Base-by-base conservation (phyloP, 2,113 vertebrate species). In the Silurus asotus region DNA sequence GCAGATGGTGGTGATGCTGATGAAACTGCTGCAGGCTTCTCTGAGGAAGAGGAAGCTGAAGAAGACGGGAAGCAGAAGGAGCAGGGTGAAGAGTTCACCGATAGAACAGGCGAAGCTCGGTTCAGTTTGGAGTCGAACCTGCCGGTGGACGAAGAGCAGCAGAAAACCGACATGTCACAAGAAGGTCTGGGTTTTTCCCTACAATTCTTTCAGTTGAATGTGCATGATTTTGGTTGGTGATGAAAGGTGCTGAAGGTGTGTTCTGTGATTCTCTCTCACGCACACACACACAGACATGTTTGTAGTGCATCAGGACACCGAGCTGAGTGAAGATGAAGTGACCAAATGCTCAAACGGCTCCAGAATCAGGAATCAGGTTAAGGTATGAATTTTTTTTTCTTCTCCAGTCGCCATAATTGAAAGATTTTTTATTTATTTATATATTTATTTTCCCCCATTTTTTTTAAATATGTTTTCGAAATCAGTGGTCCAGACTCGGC, bases 41-140 rank as follows among this genome's bases (percentile, higher is more conserved):
- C 64, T 8, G 80, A 87, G 5, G 86, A 85, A 19, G 88, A 69
- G 8, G 59, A 78, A n/a, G 37, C 45, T 23, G 82, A 20, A n/a
- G 58, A 23, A 28, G 82, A 6, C 84, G 83, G 5, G 85, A 77
- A 4, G 59, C 25, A 8, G 87, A 37, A 78, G 64, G 89, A 11
- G 87, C 37, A 13, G 49, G 82, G 65, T 87, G 49, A 93, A 37
- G 95, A 97, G 86, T 99, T 99, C 51, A 94, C 95, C 56, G 98
- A 99, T 89, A 91, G 93, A 28, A 95, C 96, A 85, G 93, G 96
- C 0, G 98, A 99, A 92, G 93, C 95, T 48, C 94, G 96, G 74
- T 99, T 99, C 93, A 97, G 97, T 92, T 91, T 99, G 90, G 97
- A 99, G 93, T 96, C 91, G 58, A 98, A 98, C 94, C 96, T 97